Evolutionary conservation across 2,113 vertebrate species (phyloP), one percentile per base, ranked within the genome.

Genomic region (Amia ocellicauda): DNA sequence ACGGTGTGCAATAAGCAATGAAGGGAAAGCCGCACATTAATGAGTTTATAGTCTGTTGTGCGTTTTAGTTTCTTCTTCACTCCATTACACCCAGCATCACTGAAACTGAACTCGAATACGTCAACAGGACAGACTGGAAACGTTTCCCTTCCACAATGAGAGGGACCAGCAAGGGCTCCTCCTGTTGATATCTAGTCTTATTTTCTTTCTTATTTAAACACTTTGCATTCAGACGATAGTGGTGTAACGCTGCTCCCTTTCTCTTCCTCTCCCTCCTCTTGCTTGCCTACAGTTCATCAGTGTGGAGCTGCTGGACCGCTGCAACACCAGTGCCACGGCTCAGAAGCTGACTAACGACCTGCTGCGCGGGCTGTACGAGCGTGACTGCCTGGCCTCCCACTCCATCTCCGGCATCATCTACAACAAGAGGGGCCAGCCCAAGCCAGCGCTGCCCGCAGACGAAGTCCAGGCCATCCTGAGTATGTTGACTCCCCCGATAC

Each of bases 331-430:
- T 17, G 69, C 68, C 64, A 78, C 72, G 0, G 68, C 75, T 41
- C 74, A 78, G 70, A 82, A 78, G 64, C 70, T 80, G 49, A 80
- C 78, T 67, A 80, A 76, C 11, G 68, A 76, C 65, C 75, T 80
- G 54, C 71, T 81, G 56, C 67, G 73, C 5, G 66, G 72, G 26
- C 73, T 81, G 23, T 83, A 83, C 1, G 73, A 72, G 55, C 61
- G 75, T 41, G 75, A 76, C 67, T 78, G 72, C 59, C 67, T 80
- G 71, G 77, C 73, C 9, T 78, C 75, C 14, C 75, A 78, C 71
- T 78, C 80, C 45, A 80, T 83, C 71, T 74, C 73, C 17, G 76
- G 78, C 52, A 62, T 68, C 40, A 42, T 78, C 42, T 81, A 73
- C 69, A 81, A 78, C 67, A 78, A 79, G 60, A 72, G 71, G 26